These are phyloP conservation scores for Willisornis vidua DNA, from an alignment of 2,113 vertebrate species.

Conservation along the genomic window DNA sequence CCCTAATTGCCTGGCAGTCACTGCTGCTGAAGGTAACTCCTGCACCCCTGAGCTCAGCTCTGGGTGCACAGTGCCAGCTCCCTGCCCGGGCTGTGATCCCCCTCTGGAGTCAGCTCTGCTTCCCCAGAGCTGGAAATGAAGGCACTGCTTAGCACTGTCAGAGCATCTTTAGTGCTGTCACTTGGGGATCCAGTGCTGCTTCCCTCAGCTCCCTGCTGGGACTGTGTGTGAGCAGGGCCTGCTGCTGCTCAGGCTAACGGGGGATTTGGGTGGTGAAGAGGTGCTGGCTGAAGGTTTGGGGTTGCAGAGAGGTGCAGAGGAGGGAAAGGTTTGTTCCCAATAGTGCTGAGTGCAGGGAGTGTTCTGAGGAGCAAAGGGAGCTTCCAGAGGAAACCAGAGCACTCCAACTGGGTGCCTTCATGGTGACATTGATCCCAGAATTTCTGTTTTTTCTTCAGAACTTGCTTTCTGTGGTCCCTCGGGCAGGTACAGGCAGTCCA, in stretches of 20 bases:
- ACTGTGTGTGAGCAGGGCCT: not conserved
- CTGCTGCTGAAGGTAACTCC: not conserved
- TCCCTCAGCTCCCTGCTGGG: not conserved
- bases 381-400: not conserved
- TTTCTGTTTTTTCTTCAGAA: not conserved
- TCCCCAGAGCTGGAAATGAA: not conserved
- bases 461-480: not conserved
- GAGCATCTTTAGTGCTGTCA: not conserved
- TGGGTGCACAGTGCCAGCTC: not conserved
- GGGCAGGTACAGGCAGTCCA: not conserved
- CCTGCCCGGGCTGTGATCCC: not conserved
- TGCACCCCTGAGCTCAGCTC: not conserved
- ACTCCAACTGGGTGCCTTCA: accelerated
- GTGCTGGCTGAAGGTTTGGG: not conserved
- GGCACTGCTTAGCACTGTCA: not conserved
- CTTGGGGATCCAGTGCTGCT: not conserved
- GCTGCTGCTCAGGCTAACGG: not conserved
- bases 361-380: not conserved
- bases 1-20: not conserved
- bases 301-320: not conserved
- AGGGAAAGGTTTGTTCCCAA: not conserved
- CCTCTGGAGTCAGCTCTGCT: not conserved
- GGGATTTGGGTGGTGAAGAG: not conserved
- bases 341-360: not conserved
- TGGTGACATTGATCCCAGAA: not conserved